Evolutionary conservation across 2,888 invertebrate species (phyloP).

Genomic region (Exephanes ischioxanthus): DNA sequence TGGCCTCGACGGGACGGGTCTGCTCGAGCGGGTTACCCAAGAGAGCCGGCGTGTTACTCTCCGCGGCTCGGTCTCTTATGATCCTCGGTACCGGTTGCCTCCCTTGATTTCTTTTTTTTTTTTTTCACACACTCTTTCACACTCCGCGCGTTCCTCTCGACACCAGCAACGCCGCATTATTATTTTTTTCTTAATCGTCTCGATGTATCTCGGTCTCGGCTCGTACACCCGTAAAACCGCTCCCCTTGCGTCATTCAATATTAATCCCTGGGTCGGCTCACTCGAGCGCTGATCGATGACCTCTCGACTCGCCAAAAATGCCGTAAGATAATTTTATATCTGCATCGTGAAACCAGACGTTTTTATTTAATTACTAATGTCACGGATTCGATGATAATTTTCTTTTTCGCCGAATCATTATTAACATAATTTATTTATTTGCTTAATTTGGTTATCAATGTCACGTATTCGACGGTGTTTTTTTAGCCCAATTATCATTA

Average conservation of each 20-base stretch:
- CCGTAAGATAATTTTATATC: not conserved
- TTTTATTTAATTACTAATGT: not conserved
- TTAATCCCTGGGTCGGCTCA: conserved; percentile 43
- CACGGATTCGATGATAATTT: not conserved
- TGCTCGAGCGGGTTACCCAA: conserved; percentile 30
- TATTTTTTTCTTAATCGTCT: conserved; percentile 31
- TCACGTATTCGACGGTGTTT: not conserved
- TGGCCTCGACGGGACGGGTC: conserved; percentile 54
- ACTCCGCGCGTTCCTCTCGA: conserved; percentile 16
- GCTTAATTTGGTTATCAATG: not conserved
- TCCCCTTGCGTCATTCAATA: conserved; percentile 38
- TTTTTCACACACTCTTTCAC: conserved; percentile 54
- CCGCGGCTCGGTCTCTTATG: conserved; percentile 40
- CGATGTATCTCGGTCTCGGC: not conserved
- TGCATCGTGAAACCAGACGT: not conserved
- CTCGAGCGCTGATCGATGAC: not conserved
- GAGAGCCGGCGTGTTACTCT: conserved; percentile 48
- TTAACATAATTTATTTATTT: not conserved
- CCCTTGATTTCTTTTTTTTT: conserved; percentile 43
- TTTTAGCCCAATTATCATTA: not conserved
- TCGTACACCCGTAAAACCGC: conserved; percentile 1
- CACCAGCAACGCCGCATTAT: not conserved
- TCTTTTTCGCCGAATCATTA: not conserved
- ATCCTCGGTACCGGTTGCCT: conserved; percentile 58
- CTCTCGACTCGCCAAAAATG: not conserved